Conservation (phyloP, 1,140 invertebrate species). For the Ctenoplectra terminalis region DNA sequence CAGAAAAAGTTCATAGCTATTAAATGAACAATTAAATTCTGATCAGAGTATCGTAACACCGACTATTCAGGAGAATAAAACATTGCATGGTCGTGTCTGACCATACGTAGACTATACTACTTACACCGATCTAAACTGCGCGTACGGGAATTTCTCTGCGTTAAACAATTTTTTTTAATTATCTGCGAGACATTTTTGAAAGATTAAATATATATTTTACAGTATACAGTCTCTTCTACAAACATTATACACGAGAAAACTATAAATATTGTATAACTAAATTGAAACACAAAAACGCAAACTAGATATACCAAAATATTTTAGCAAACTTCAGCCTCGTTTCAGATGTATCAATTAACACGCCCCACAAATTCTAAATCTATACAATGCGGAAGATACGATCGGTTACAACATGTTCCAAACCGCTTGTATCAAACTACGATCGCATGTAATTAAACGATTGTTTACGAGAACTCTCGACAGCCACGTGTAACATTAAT, state of each 20-base stretch:
- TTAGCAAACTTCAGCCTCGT: neutral
- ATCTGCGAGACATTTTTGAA: neutral
- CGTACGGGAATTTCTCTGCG: too few relatives aligned
- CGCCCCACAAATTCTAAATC: neutral
- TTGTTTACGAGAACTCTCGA: slow-evolving; percentile 16
- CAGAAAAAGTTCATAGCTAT: too few relatives aligned
- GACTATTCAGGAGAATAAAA: too few relatives aligned
- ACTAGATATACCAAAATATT: neutral
- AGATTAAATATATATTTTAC: neutral
- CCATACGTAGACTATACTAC: neutral
- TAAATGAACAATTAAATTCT: too few relatives aligned
- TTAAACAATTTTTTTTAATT: neutral
- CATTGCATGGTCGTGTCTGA: neutral
- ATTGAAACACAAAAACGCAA: neutral
- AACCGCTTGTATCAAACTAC: neutral
- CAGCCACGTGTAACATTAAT: neutral
- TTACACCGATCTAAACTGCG: neutral
- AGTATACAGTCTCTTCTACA: too few relatives aligned
- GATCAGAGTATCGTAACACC: too few relatives aligned
- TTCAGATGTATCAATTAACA: neutral
- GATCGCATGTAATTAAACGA: neutral
- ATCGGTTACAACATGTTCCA: neutral
- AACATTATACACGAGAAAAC: too few relatives aligned
- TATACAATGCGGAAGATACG: neutral
- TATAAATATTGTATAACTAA: neutral